Evolutionary conservation across 2,113 vertebrate genomes (phyloP), one percentile per base, ranked within the genome.

Genomic region (Pseudorasbora parva): DNA sequence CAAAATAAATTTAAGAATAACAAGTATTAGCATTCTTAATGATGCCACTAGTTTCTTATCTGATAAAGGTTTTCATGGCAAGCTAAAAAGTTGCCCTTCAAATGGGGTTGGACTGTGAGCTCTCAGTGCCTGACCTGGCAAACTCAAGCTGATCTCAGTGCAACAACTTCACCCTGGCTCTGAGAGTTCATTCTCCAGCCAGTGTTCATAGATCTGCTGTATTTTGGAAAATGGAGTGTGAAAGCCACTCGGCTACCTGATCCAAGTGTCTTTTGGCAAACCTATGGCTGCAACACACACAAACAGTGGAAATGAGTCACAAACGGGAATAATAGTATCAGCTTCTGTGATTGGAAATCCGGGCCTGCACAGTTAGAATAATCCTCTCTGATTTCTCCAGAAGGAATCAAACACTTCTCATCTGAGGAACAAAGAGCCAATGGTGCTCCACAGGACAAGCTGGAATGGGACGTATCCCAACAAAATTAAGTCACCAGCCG

Each of bases 321-420:
- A 72, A 72, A 76, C 3, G 17, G 51, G 73, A 27, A 74, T 59
- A 57, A 15, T 15, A 8, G 74, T 57, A 57, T 77, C 33, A 17
- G 54, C 19, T 59, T n/a, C 54, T 78, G 19, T 33, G 51, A 77
- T 41, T 78, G 8, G 41, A 72, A 23, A 66, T 72, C 69, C 5
- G 17, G 41, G 4, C 37, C 51, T 54, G 51, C 51, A 51, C 73
- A 78, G 56, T 45, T 78, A 12, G 59, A 79, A 47, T 79, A 64
- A 79, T 64, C 77, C 77, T 79, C 77, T 79, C 77, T 8, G 37
- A 30, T 79, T 79, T 79, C 77, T 78, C 30, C 54, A 43, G 54
- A 10, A 47, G 62, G 23, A 79, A 79, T 64, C 77, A 11, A 79
- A 49, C 41, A 27, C 59, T 47, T 79, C 77, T 62, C 75, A 25